Evolutionary conservation across 2,888 invertebrate genomes (phyloP).

Genomic region (Mythimna vitellina): DNA sequence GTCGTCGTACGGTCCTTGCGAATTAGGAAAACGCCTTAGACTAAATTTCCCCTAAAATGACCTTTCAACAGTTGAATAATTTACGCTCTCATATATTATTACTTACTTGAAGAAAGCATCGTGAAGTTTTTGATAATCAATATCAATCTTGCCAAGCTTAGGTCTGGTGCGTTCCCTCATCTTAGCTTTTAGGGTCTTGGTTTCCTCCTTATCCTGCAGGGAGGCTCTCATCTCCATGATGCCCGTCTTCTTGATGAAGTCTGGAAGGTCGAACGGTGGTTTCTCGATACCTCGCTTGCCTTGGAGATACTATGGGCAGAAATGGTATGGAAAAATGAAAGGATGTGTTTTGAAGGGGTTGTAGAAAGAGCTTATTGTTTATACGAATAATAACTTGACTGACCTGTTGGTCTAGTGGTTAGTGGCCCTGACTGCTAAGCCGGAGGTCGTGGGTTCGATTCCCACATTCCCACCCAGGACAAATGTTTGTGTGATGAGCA

Average conservation of each 20-base stretch:
- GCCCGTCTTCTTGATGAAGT: constrained; percentile 99
- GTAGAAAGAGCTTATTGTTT: not conserved
- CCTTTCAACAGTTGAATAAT: not conserved
- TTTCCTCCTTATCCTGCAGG: constrained; percentile 98
- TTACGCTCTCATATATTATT: not conserved
- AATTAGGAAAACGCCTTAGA: too few species aligned
- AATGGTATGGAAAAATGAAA: not conserved
- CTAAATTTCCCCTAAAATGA: too few species aligned
- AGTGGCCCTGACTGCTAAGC: too few species aligned
- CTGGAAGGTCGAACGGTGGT: constrained; percentile 99
- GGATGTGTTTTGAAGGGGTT: not conserved
- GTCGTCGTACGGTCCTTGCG: too few species aligned
- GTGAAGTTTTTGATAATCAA: constrained; percentile 99
- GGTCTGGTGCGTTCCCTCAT: constrained; percentile 99
- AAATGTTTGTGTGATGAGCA: too few species aligned
- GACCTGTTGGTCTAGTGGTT: too few species aligned
- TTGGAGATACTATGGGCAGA: constrained; percentile 92
- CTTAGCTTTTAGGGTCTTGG: constrained; percentile 98
- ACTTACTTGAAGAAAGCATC: constrained; percentile 98
- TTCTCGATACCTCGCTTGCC: constrained; percentile 99
- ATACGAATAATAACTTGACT: too few species aligned
- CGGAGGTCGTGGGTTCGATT: too few species aligned
- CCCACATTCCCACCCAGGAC: too few species aligned
- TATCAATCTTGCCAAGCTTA: constrained; percentile 99
- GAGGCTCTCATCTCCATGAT: constrained; percentile 99